These are phyloP conservation scores for Carpatolechia fugitivella DNA, from an alignment of 2,888 invertebrate species.

Conservation along the genomic window DNA sequence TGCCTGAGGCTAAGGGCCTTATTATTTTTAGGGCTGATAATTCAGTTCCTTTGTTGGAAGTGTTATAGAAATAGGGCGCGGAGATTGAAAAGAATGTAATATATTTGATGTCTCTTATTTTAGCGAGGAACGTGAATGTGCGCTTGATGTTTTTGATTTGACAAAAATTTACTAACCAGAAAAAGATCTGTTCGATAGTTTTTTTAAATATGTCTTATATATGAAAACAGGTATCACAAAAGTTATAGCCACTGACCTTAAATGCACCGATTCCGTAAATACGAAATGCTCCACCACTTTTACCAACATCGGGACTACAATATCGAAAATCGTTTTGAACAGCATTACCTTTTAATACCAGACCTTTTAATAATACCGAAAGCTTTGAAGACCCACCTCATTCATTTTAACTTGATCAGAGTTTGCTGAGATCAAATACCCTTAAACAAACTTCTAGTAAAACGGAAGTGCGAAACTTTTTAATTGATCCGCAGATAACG, in stretches of 20 bases:
- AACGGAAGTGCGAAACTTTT: conserved; percentile 16
- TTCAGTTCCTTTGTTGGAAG: conserved; percentile 1
- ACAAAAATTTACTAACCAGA: no score
- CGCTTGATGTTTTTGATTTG: not conserved
- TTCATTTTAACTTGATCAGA: conserved; percentile 10
- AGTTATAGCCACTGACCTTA: no score
- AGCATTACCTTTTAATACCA: no score
- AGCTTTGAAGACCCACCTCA: conserved; percentile 2
- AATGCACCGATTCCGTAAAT: no score
- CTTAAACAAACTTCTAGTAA: conserved; percentile 12
- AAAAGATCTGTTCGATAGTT: no score
- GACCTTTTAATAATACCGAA: not conserved
- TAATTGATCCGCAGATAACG: conserved; percentile 19
- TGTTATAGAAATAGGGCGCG: not conserved
- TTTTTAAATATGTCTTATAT: no score
- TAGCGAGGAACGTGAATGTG: not conserved
- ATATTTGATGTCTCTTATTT: not conserved
- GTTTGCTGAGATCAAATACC: conserved; percentile 11
- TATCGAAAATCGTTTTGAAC: no score
- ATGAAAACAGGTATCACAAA: no score
- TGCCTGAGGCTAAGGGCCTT: conserved; percentile 8
- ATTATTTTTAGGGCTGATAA: conserved; percentile 11
- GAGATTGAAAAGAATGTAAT: not conserved
- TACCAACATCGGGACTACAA: no score
- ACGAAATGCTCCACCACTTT: no score